Conservation (phyloP, 1,140 invertebrate species). For the Lepidurus arcticus region DNA sequence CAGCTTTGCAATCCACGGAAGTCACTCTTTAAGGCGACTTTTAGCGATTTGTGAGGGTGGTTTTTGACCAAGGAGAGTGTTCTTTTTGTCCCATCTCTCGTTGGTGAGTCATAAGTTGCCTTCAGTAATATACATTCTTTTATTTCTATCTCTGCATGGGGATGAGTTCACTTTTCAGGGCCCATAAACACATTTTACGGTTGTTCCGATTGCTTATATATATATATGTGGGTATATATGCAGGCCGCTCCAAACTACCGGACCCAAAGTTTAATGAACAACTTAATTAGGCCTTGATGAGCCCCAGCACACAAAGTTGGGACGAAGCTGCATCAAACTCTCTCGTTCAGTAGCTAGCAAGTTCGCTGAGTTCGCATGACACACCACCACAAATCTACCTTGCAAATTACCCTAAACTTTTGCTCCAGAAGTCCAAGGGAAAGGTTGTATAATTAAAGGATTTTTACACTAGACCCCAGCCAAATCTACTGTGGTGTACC, state of each 20-base stretch:
- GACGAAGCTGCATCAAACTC: neutral
- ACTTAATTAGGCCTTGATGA: conserved; percentile 22
- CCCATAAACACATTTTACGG: neutral
- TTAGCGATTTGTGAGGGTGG: no score
- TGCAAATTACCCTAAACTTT: conserved; percentile 6
- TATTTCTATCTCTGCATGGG: neutral
- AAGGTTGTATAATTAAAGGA: conserved; percentile 2
- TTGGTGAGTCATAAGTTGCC: no score
- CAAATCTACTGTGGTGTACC: no score
- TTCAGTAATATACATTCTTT: no score
- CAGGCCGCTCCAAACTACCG: neutral
- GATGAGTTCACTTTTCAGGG: neutral
- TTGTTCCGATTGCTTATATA: conserved; percentile 1
- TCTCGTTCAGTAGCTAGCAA: neutral
- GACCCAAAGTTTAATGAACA: conserved; percentile 1
- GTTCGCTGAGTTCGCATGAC: neutral
- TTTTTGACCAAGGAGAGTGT: no score
- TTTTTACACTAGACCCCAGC: neutral
- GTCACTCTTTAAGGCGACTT: no score
- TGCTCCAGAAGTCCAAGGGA: no score
- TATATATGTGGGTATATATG: neutral
- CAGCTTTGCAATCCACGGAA: no score
- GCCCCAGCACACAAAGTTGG: neutral
- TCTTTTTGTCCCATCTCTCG: no score
- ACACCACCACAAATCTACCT: neutral